Base-by-base conservation (phyloP, 2,113 vertebrate species). In the Corythaeola cristata region DNA sequence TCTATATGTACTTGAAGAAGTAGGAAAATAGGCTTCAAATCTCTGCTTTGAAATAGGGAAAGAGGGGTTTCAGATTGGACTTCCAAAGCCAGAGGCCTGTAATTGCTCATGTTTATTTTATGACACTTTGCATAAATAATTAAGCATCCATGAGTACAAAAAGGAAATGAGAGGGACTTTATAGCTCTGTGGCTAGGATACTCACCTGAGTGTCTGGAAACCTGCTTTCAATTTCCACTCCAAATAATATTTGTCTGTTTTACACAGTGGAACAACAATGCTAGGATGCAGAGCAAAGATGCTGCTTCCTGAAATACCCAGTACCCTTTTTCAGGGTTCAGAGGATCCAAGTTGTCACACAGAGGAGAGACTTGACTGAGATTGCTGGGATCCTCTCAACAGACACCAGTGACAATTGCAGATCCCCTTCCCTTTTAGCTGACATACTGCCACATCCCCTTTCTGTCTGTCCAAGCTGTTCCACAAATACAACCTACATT, bases 51-150 rank as follows among this genome's bases (percentile, higher is more conserved):
- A 89, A 85, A 88, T 3, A 60, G 22, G 11, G 49, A 68, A 77
- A 78, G 52, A 90, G 3, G 10, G 45, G 66, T 47, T 63, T 86
- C 72, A 73, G 33, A 72, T 10, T 58, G 10, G 53, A n/a, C 16
- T 79, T 76, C 39, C 77, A 79, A 89, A 89, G 64, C 9, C 53
- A 82, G 35, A 63, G 18, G 4, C 27, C 71, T 95, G 92, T 80
- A 86, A 80, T 84, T 12, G 49, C 13, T 80, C 59, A 67, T 77
- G 55, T 67, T 90, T 92, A 80, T 92, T 96, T 97, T 77, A 90
- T 84, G 13, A 32, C 72, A 77, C 39, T 88, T 90, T 83, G 37
- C 76, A 81, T 93, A 84, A 77, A 90, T 83, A 93, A 84, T 93
- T 88, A 93, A 90, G 32, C 1, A 2, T 30, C 39, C n/a, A 15